phyloP scores from a whole-genome alignment of 1,140 invertebrate species.

The Sycobia sp. region DNA sequence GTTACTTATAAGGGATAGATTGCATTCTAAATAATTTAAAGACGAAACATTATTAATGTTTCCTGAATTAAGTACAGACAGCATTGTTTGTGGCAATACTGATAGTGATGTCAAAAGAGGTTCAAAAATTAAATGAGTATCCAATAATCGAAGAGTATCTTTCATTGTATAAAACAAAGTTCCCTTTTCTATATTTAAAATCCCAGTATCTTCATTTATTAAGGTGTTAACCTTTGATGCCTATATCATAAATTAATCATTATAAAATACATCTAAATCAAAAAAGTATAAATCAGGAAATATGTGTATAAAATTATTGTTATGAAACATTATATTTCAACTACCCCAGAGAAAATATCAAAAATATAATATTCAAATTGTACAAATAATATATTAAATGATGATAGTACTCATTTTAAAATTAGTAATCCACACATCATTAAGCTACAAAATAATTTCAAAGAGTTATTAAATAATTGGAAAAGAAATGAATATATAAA shows the following conservation, averaged over 20 bases:
- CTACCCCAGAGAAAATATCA: no score
- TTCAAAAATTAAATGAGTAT: conserved; percentile 92
- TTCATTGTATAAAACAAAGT: conserved; percentile 76
- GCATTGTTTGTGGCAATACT: conserved; percentile 86
- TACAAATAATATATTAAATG: no score
- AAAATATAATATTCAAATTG: no score
- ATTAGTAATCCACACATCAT: no score
- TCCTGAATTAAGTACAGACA: conserved; percentile 60
- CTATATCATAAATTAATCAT: conserved; percentile 50
- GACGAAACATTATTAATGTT: conserved; percentile 66
- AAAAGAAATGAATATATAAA: no score
- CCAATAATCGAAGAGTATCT: conserved; percentile 80
- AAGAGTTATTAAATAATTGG: no score
- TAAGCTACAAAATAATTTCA: no score
- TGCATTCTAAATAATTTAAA: conserved; percentile 87
- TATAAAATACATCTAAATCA: conserved; percentile 25
- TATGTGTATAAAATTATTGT: no score
- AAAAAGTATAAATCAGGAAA: no score
- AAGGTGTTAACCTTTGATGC: conserved; percentile 68
- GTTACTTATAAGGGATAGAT: conserved; percentile 83
- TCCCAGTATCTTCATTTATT: conserved; percentile 64
- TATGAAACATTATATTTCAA: no score
- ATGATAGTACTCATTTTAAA: no score
- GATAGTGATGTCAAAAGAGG: conserved; percentile 82
- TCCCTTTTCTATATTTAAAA: conserved; percentile 60